Evolutionary conservation across 2,888 invertebrate genomes (phyloP), one percentile per base, ranked within the genome.

Genomic region (Entomobrya multifasciata): DNA sequence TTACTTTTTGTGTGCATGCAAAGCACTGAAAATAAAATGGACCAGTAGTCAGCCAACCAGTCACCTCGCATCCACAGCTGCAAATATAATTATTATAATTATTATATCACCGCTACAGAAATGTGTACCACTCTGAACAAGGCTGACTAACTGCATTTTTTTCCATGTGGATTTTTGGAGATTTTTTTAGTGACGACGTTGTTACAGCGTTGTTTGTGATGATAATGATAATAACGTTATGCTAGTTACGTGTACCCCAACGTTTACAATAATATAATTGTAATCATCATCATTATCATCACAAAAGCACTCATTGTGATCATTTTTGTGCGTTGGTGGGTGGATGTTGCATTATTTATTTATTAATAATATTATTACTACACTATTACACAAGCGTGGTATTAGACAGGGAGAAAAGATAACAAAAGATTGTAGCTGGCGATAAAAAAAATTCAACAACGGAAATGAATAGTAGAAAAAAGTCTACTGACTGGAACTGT

Each of bases 91-190:
- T 67, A 81, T 81, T 60, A 60, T 60, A 30, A 81, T 76, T 30
- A 87, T 52, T 30, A 52, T 76, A 83, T 30, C 81, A 83, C 87
- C 82, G 78, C 83, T 79, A 83, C 17, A 10, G 52, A 79, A 83
- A 87, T 83, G 36, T 87, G 87, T 87, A 87, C 78, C 87, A 87
- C 57, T 87, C 77, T 36, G 87, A 87, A 83, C 87, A 87, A 87
- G 87, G 87, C 83, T 87, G 87, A 83, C 20, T 87, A 87, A 87
- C 87, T 87, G 87, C 87, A 79, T 72, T 82, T 87, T n/a, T 74
- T 52, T 72, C 72, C 72, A 72, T 72, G 72, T 72, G 72, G 36
- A 6, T 36, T 36, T 36, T n/a, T n/a, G n/a, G n/a, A n/a, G 36
- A 52, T 72, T 13, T 13, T 27, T 49, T n/a, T 17, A 57, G 3